A percentile compares a stretch with the other conserved stretches of the same genome.
These are phyloP conservation scores for Cheilosia vernalis DNA, from an alignment of 2,888 invertebrate genomes.

Conservation along the genomic window DNA sequence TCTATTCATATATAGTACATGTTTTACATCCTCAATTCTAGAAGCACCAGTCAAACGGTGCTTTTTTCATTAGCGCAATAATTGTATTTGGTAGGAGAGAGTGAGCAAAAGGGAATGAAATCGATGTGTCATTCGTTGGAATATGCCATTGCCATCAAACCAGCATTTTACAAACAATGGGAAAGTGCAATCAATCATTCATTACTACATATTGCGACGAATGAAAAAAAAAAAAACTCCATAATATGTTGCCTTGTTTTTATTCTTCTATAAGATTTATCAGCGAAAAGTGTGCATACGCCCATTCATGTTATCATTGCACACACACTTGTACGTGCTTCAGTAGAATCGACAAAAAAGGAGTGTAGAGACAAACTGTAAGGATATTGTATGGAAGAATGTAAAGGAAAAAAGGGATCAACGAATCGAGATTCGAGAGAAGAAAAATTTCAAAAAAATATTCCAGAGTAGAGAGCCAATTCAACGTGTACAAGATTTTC, in stretches of 20 bases:
- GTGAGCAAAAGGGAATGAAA: conserved; percentile 22
- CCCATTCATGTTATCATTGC: conserved; percentile 50
- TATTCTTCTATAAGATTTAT: conserved; percentile 26
- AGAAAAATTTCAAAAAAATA: neutral
- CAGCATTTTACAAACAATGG: conserved; percentile 20
- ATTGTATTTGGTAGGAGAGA: conserved; percentile 3
- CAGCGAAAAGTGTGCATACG: conserved; percentile 54
- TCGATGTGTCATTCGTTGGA: conserved; percentile 50
- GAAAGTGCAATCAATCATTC: conserved; percentile 5
- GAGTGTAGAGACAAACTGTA: conserved; percentile 22
- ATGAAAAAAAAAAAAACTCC: too few species aligned
- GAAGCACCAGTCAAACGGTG: neutral
- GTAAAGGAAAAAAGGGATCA: conserved; percentile 19
- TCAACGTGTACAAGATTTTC: conserved; percentile 69
- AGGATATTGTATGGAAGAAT: conserved; percentile 25
- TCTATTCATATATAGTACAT: conserved; percentile 12
- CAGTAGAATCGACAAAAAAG: conserved; percentile 5
- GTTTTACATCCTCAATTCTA: conserved; percentile 22
- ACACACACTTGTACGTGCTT: neutral
- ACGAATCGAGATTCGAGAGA: neutral
- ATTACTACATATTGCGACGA: too few species aligned
- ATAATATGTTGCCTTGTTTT: conserved; percentile 1
- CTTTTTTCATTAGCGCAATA: neutral
- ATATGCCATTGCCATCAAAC: conserved; percentile 37
- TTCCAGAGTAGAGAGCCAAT: conserved; percentile 4